Conservation (phyloP, 1,140 invertebrate genomes). For the Nylanderia fulva region DNA sequence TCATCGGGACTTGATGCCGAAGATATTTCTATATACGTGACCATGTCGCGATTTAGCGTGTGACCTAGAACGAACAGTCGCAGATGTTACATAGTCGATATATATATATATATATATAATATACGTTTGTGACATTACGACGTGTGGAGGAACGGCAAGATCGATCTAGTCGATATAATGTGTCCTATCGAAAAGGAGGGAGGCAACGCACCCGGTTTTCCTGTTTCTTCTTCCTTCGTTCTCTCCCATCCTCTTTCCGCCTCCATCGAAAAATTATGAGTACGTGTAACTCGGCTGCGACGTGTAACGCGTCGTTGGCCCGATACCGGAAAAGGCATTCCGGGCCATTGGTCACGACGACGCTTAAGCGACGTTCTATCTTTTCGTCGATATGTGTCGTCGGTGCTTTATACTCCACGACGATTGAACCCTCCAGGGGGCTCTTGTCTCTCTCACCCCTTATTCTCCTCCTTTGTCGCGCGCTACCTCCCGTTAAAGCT, state of each 20-base stretch:
- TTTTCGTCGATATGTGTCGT: constrained; percentile 67
- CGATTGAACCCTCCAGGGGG: constrained; percentile 64
- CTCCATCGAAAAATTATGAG: constrained; percentile 72
- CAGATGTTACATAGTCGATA: constrained; percentile 50
- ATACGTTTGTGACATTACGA: constrained; percentile 43
- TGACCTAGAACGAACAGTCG: constrained; percentile 43
- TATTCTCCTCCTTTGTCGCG: constrained; percentile 35
- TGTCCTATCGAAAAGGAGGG: background rate
- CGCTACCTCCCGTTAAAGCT: constrained; percentile 15
- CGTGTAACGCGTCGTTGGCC: constrained; percentile 73
- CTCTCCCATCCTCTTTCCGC: background rate
- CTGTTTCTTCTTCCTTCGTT: constrained; percentile 4
- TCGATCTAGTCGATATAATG: constrained; percentile 41
- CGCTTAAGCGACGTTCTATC: constrained; percentile 80
- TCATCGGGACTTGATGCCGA: constrained; percentile 31
- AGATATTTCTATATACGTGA: constrained; percentile 57
- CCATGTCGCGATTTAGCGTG: constrained; percentile 44
- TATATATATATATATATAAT: too few species aligned
- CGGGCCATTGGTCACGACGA: constrained; percentile 75
- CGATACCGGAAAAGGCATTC: constrained; percentile 77
- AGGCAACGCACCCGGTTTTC: background rate
- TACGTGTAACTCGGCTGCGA: constrained; percentile 67
- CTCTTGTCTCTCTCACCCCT: constrained; percentile 59
- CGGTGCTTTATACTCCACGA: constrained; percentile 72
- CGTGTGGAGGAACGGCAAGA: constrained; percentile 8